Evolutionary conservation across 2,113 vertebrate genomes (phyloP), one percentile per base, ranked within the genome.

Genomic region (Phylloscopus whistleri): DNA sequence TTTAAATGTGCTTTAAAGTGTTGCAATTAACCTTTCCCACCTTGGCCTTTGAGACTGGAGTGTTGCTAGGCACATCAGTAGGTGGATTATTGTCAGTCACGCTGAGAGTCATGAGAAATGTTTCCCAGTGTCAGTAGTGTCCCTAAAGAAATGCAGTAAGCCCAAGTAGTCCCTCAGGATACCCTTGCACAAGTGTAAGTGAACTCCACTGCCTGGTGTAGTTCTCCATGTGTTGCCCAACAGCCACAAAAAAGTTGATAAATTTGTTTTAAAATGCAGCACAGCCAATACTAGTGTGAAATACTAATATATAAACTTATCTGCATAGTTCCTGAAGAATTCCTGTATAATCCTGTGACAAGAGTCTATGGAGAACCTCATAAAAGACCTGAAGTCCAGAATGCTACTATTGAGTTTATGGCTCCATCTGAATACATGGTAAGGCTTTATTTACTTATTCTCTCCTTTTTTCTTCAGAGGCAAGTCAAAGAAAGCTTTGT

Each of bases 401-500:
- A 99, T 90, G 98, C 99, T 89, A 99, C 99, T 69, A 99, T 99
- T 90, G 99, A 99, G 92, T 99, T 99, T 93, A 99, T 99, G 97
- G 99, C 99, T 94, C 99, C 99, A 84, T 99, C 99, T 95, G 99
- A 99, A 97, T 99, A 99, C 94, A 99, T 99, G 99, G 99, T 99
- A 96, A 98, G 87, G 30, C 44, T 81, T 95, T 85, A 23, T 41
- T 91, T 90, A 24, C 19, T 78, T 75, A 15, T 31, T 75, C 43
- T 83, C 35, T 80, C 17, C 21, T 15, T 90, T 85, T 77, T 24
- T 79, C 80, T 90, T 60, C n/a, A 80, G 67, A 72, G 56, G 39
- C 33, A 43, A 59, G 33, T 76, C 33, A 51, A 59, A 31, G 84
- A 43, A 66, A 75, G 5, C 4, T 43, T 87, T 66, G 11, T 63